These are phyloP conservation scores for Smutsia gigantea DNA, from an alignment of 2,797 vertebrate genomes.

Conservation along the genomic window DNA sequence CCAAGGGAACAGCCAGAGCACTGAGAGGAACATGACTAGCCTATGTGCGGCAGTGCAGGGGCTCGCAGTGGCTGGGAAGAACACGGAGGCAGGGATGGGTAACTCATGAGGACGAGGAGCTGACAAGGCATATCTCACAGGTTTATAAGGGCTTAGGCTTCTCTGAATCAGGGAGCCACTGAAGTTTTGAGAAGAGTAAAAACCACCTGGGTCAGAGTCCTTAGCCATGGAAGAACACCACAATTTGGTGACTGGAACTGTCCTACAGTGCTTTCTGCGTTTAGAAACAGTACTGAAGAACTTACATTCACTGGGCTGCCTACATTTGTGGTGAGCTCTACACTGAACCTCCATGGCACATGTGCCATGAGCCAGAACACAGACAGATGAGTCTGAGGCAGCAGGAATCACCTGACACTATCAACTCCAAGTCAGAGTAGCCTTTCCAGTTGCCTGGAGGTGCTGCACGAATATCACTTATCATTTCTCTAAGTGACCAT, in stretches of 20 bases:
- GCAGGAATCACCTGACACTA: neutral
- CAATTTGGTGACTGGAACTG: neutral
- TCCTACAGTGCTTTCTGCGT: neutral
- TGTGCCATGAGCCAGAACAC: neutral
- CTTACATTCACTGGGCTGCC: neutral
- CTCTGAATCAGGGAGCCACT: neutral
- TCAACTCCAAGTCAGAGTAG: neutral
- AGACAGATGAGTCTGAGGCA: neutral
- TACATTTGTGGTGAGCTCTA: neutral
- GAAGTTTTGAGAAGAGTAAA: neutral
- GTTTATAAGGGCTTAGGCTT: neutral
- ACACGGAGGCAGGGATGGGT: rapidly evolving
- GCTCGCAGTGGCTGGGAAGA: neutral
- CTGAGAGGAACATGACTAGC: neutral
- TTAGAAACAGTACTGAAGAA: neutral
- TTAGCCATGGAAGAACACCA: neutral
- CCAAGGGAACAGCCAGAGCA: neutral
- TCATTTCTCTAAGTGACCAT: neutral
- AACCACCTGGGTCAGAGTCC: neutral
- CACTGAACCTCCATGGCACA: neutral
- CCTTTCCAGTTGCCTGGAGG: neutral
- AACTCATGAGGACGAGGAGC: neutral
- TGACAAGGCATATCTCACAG: rapidly evolving
- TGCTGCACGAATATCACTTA: neutral
- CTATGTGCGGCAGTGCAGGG: neutral